Conservation (phyloP, 2,888 invertebrate species). For the Heliconius erato region DNA sequence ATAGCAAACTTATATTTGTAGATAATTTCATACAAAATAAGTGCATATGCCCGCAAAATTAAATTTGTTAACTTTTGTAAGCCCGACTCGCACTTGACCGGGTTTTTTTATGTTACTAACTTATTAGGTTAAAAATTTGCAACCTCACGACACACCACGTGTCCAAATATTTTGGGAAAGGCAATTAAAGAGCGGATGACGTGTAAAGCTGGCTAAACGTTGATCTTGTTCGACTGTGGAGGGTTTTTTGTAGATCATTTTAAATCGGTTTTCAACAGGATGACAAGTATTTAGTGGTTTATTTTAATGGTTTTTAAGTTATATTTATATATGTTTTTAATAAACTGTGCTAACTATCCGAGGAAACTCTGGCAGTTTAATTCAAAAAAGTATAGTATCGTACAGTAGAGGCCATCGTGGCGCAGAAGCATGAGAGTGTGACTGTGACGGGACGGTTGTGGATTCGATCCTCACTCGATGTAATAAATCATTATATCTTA, state of each 20-base stretch:
- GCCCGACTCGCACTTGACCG: background rate
- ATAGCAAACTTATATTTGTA: no score
- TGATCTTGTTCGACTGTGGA: background rate
- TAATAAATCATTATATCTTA: background rate
- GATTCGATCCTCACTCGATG: background rate
- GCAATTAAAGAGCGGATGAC: constrained; percentile 35
- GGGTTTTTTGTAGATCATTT: background rate
- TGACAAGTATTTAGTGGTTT: background rate
- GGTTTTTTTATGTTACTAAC: background rate
- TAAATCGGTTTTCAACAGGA: background rate
- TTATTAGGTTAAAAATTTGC: background rate
- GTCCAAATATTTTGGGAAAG: constrained; percentile 30
- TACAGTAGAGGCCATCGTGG: background rate
- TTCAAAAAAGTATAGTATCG: no score
- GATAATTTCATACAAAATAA: no score
- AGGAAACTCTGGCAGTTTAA: no score
- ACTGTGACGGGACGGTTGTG: background rate
- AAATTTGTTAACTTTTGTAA: no score
- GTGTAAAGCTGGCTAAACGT: constrained; percentile 28
- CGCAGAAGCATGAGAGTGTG: background rate
- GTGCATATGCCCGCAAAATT: no score
- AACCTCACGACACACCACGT: constrained; percentile 25
- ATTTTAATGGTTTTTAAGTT: background rate
- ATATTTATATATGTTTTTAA: background rate
- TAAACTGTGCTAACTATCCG: no score